Evolutionary conservation across 2,113 vertebrate genomes (phyloP).

Genomic region (Ceyx margarethae): DNA sequence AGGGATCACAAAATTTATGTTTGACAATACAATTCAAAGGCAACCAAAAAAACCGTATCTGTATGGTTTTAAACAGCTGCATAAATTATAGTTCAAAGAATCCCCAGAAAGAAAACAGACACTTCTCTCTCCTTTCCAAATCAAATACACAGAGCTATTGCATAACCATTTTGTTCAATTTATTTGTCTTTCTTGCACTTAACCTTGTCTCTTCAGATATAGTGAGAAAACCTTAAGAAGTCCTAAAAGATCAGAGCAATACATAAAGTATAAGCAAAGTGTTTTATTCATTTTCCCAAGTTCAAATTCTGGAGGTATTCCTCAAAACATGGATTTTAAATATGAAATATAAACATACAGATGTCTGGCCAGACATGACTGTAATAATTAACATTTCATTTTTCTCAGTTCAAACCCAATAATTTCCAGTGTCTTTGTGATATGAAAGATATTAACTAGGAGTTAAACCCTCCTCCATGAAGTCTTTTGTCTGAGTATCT

Average conservation of each 20-base stretch:
- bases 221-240: background rate
- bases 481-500: background rate
- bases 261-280: background rate
- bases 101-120: background rate
- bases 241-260: background rate
- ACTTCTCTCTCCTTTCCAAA: background rate
- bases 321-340: background rate
- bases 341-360: background rate
- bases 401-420: background rate
- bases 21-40: background rate
- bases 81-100: background rate
- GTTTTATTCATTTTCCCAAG: background rate
- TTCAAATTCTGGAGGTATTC: background rate
- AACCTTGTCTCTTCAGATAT: background rate
- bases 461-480: background rate
- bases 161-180: background rate
- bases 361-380: rapidly evolving
- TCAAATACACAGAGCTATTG: background rate
- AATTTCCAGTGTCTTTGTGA: background rate
- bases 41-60: background rate
- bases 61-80: background rate
- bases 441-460: background rate
- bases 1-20: background rate
- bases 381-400: background rate
- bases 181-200: background rate